phyloP scores from a whole-genome alignment of 2,113 vertebrate species.

The Chaenocephalus aceratus region DNA sequence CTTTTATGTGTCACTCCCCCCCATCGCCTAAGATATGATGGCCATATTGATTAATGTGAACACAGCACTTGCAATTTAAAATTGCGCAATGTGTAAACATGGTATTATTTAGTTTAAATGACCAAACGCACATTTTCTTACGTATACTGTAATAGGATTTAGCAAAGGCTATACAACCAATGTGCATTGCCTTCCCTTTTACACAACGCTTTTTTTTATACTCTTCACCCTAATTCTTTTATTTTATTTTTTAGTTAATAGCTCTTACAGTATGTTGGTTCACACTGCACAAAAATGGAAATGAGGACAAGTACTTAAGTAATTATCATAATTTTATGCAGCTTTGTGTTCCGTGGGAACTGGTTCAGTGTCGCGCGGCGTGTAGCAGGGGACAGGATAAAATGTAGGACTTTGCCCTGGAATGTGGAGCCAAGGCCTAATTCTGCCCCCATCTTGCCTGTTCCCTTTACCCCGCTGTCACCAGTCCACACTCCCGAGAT shows the following conservation, averaged over 20 bases:
- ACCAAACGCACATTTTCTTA: background rate
- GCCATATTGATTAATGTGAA: constrained; percentile 64
- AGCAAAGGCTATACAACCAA: background rate
- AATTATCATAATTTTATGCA: constrained; percentile 86
- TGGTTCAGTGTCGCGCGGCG: constrained; percentile 78
- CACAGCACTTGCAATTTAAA: constrained; percentile 40
- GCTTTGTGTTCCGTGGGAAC: constrained; percentile 83
- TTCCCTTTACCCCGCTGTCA: constrained; percentile 50
- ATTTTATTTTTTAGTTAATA: constrained; percentile 67
- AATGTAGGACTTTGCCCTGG: constrained; percentile 84
- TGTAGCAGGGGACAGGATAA: constrained; percentile 77
- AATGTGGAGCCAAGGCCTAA: constrained; percentile 80
- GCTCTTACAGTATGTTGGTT: constrained; percentile 37
- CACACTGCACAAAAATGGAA: constrained; percentile 75
- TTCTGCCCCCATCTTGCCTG: constrained; percentile 63
- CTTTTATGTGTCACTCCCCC: constrained; percentile 67
- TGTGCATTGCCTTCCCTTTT: constrained; percentile 11
- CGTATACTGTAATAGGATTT: background rate
- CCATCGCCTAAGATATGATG: constrained; percentile 65
- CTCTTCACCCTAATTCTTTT: constrained; percentile 52
- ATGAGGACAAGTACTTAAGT: constrained; percentile 84
- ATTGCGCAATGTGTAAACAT: constrained; percentile 20
- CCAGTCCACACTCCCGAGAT: constrained; percentile 40
- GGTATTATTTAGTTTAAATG: constrained; percentile 2
- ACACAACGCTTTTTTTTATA: background rate